Evolutionary conservation across 2,113 vertebrate genomes (phyloP).

Genomic region (Halcyon senegalensis): DNA sequence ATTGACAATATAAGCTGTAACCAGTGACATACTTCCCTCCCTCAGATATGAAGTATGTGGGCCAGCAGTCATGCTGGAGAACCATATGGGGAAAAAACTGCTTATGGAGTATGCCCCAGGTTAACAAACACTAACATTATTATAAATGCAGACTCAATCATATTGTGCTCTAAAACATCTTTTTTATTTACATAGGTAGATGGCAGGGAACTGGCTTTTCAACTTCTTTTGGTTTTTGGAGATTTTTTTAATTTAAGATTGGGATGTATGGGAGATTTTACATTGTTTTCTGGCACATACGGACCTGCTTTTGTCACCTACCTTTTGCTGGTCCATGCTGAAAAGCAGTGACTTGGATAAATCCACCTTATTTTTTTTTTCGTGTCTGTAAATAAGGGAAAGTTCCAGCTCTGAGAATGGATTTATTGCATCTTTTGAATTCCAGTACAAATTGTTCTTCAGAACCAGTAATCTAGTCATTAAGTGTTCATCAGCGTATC

Average conservation of each 20-base stretch:
- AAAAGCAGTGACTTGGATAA: neutral
- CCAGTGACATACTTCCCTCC: neutral
- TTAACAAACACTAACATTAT: neutral
- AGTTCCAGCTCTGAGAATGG: neutral
- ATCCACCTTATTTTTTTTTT: neutral
- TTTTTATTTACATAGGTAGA: neutral
- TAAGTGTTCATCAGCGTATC: neutral
- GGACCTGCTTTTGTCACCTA: neutral
- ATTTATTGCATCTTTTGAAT: neutral
- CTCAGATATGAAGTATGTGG: neutral
- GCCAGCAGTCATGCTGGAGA: neutral
- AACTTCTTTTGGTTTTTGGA: neutral
- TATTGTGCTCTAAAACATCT: neutral
- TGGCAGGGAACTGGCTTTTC: neutral
- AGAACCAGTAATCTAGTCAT: neutral
- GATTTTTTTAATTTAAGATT: neutral
- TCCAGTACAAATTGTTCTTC: neutral
- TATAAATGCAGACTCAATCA: fast-evolving
- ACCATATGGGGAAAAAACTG: neutral
- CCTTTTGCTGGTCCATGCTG: neutral
- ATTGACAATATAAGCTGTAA: neutral
- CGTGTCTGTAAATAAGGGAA: neutral
- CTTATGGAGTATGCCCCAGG: neutral
- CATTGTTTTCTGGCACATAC: neutral
- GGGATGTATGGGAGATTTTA: neutral